Percentiles rank a stretch among this genome's conserved stretches.
Conservation (phyloP, 2,888 invertebrate species). For the Cheilosia variabilis region DNA sequence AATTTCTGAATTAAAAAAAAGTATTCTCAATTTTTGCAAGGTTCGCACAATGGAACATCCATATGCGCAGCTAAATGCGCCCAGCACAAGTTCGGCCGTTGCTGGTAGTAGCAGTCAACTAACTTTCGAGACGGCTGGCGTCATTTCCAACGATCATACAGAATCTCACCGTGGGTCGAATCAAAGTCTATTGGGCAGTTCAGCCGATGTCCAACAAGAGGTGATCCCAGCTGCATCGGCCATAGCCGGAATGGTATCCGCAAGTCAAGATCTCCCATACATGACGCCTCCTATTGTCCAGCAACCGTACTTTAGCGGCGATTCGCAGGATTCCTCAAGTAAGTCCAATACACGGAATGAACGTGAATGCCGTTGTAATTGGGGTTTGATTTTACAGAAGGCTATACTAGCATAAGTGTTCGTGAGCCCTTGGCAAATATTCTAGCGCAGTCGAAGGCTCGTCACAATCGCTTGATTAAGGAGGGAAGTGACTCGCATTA, state of each 20-base stretch:
- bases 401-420: constrained; percentile 96
- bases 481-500: constrained; percentile 88
- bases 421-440: constrained; percentile 93
- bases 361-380: not conserved
- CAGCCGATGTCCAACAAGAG: constrained; percentile 79
- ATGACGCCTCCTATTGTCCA: constrained; percentile 91
- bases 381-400: constrained; percentile 86
- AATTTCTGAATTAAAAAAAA: too few species aligned
- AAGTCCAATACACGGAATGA: constrained; percentile 78
- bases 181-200: constrained; percentile 57
- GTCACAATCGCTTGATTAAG: constrained; percentile 82
- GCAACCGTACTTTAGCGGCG: constrained; percentile 92
- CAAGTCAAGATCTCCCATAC: constrained; percentile 94
- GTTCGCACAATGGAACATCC: constrained; percentile 83
- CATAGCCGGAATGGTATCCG: constrained; percentile 93
- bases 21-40: constrained; percentile 52
- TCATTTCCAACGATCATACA: constrained; percentile 57
- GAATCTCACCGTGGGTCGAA: constrained; percentile 67
- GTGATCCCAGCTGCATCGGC: constrained; percentile 94
- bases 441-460: constrained; percentile 86
- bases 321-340: constrained; percentile 95
- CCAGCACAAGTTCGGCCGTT: constrained; percentile 77
- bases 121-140: constrained; percentile 66
- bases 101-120: constrained; percentile 61
- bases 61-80: constrained; percentile 83